phyloP scores from a whole-genome alignment of 1,140 invertebrate species.

The Gonioctena quinquepunctata region DNA sequence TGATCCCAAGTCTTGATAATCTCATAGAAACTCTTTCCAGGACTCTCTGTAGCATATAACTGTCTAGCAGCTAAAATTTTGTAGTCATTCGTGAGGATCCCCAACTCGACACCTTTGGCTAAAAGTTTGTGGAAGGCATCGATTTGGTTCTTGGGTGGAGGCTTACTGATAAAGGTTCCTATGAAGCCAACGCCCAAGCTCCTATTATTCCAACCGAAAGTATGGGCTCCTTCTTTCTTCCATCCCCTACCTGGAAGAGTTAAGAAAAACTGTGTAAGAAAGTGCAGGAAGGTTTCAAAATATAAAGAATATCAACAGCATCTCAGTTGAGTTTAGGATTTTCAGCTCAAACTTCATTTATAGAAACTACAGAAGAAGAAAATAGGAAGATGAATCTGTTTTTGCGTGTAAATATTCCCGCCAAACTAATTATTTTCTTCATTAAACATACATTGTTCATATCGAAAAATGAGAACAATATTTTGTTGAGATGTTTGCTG shows the following conservation, averaged over 20 bases:
- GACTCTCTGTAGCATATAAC: constrained; percentile 46
- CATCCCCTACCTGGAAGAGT: constrained; percentile 57
- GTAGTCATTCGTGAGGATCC: constrained; percentile 47
- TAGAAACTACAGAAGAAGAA: too few species aligned
- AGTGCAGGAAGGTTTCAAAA: too few species aligned
- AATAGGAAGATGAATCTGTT: too few species aligned
- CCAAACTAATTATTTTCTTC: too few species aligned
- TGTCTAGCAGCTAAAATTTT: constrained; percentile 52
- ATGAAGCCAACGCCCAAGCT: constrained; percentile 72
- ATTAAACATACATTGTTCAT: too few species aligned
- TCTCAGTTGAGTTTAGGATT: too few species aligned
- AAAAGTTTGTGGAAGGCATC: constrained; percentile 43
- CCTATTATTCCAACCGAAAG: constrained; percentile 64
- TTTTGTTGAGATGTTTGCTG: too few species aligned
- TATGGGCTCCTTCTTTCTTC: constrained; percentile 62
- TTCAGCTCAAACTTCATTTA: too few species aligned
- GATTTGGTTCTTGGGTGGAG: constrained; percentile 34
- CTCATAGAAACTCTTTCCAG: constrained; percentile 53
- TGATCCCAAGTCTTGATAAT: constrained; percentile 65
- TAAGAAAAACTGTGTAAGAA: too few species aligned
- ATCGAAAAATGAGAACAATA: too few species aligned
- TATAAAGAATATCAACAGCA: too few species aligned
- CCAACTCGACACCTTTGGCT: constrained; percentile 41
- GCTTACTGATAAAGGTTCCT: constrained; percentile 62
- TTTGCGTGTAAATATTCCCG: too few species aligned